Percentiles rank a stretch among this genome's conserved stretches.
phyloP scores from a whole-genome alignment of 1,140 invertebrate genomes.

The Parasteatoda tepidariorum region DNA sequence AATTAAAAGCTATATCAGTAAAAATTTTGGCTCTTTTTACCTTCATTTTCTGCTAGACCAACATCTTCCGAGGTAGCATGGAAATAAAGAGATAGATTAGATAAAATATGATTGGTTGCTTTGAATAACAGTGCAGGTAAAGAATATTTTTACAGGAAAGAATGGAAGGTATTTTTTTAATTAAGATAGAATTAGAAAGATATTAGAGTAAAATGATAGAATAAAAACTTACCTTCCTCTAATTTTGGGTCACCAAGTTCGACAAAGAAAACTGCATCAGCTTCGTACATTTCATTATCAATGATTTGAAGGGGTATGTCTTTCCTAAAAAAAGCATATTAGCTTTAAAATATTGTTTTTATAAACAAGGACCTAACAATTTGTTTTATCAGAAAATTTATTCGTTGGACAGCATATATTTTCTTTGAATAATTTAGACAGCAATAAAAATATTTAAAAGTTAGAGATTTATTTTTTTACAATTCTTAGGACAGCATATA shows the following conservation, averaged over 20 bases:
- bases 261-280: conserved; percentile 92
- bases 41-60: conserved; percentile 39
- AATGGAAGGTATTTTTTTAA: neutral
- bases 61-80: conserved; percentile 55
- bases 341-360: neutral
- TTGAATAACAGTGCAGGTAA: conserved; percentile 16
- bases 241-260: conserved; percentile 88
- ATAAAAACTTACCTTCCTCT: conserved; percentile 79
- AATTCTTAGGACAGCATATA: too few species aligned
- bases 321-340: conserved; percentile 79
- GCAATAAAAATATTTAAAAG: too few species aligned
- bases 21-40: conserved; percentile 47
- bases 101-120: conserved; percentile 29
- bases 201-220: neutral
- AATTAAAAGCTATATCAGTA: conserved; percentile 8
- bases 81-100: conserved; percentile 60
- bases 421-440: too few species aligned
- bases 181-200: neutral
- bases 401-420: too few species aligned
- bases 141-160: neutral
- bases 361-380: too few species aligned
- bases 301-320: conserved; percentile 85
- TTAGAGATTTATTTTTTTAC: too few species aligned
- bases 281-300: conserved; percentile 98
- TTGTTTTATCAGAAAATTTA: too few species aligned